Base-by-base conservation (phyloP, 2,797 vertebrate genomes). In the Buphagus erythrorhynchus region DNA sequence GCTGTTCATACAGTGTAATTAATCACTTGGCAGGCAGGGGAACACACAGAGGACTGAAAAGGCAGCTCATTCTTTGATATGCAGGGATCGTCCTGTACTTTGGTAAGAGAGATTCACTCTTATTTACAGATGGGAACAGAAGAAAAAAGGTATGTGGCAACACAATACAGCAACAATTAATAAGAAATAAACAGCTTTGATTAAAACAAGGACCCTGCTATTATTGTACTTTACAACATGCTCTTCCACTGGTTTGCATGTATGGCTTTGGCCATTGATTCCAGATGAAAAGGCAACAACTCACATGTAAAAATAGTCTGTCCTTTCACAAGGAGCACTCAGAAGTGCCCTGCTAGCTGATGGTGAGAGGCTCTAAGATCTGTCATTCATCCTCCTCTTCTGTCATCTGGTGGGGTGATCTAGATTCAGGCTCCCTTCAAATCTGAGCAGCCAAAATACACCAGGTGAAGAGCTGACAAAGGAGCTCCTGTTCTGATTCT, bases 1-100 rank as follows among this genome's bases (percentile, higher is more conserved):
- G 67, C 77, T 94, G 85, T 62, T 96, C 81, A 73, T 92, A 92
- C 68, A 90, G 80, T 75, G 74, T 90, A 96, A 96, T 97, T 97
- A 96, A 95, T 93, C 92, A 91, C 78, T 96, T 95, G 96, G 96
- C 96, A 95, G 83, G 87, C 75, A 89, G 54, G 48, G 16, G 8
- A 89, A 91, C 93, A 94, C 92, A 86, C 65, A 84, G 45, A 77
- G 87, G 69, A 71, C 82, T 91, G 46, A 89, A 93, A 95, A 93
- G 63, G 65, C 77, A 80, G 93, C 75, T 94, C 80, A 63, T 76
- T 82, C 83, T 93, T 58, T 82, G 85, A 95, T 33, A 65, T 16
- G 38, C 61, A 69, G 45, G 0, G 35, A 90, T 74, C 19, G 6
- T 38, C 84, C 85, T 42, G 49, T 62, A 85, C 49, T 93, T 86